Evolutionary conservation across 2,797 vertebrate genomes (phyloP).

Genomic region (Chiropotes sagulatus): DNA sequence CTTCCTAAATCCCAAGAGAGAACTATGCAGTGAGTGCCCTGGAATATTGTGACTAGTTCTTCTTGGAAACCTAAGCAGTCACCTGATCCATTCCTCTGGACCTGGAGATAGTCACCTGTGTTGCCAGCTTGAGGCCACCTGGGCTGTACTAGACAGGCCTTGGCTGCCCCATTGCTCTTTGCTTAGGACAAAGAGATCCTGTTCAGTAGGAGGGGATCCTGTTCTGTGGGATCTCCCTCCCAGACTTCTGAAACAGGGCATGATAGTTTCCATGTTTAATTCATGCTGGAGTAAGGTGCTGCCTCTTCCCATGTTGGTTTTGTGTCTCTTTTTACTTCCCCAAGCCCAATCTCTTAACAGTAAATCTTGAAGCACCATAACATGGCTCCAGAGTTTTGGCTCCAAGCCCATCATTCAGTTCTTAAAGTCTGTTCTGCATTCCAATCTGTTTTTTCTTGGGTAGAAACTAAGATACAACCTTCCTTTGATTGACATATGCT

Average conservation of each 20-base stretch:
- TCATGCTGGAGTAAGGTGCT: background rate
- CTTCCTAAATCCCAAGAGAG: background rate
- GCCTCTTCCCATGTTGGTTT: rapidly evolving
- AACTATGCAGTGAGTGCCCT: background rate
- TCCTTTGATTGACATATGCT: background rate
- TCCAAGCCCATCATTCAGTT: background rate
- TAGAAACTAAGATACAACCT: background rate
- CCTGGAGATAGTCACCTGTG: slow-evolving; percentile 56
- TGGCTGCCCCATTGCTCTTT: background rate
- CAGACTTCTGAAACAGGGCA: background rate
- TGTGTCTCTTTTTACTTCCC: background rate
- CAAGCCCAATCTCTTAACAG: background rate
- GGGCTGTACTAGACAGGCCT: background rate
- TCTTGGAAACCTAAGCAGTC: background rate
- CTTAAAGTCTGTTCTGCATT: background rate
- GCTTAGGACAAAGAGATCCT: background rate
- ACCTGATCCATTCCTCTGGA: slow-evolving; percentile 24
- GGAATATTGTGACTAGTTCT: slow-evolving; percentile 14
- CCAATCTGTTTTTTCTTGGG: background rate
- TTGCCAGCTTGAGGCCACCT: background rate
- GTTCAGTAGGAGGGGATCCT: background rate
- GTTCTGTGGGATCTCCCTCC: background rate
- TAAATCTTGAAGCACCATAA: background rate
- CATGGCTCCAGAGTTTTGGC: background rate
- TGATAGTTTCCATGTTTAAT: background rate